phyloP scores from a whole-genome alignment of 2,797 vertebrate genomes.

The Eptatretus atami region DNA sequence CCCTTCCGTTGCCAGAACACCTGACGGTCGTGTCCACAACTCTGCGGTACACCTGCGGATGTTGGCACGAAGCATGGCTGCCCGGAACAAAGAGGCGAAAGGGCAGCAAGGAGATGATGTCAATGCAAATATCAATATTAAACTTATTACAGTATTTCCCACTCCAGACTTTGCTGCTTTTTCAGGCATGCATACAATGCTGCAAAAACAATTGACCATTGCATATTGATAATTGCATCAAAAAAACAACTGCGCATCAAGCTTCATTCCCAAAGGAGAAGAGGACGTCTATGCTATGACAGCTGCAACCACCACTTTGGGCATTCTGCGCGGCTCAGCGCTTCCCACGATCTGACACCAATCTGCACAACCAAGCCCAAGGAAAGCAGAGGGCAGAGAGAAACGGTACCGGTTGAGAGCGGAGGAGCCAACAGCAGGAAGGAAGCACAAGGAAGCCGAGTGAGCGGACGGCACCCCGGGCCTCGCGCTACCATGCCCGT shows the following conservation, averaged over 20 bases:
- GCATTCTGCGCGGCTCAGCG: neutral
- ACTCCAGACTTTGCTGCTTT: neutral
- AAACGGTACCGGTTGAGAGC: neutral
- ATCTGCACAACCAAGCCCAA: neutral
- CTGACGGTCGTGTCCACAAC: slow-evolving; percentile 52
- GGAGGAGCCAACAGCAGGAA: neutral
- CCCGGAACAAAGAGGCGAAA: neutral
- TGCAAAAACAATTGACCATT: neutral
- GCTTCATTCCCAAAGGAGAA: neutral
- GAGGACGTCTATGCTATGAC: neutral
- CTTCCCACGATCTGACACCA: neutral
- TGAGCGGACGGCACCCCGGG: slow-evolving; percentile 20
- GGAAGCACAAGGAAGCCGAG: neutral
- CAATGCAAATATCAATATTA: neutral
- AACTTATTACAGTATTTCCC: neutral
- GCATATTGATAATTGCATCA: neutral
- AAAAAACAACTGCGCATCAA: neutral
- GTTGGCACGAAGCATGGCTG: slow-evolving; percentile 61
- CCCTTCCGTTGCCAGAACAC: slow-evolving; percentile 15
- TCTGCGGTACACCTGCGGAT: slow-evolving; percentile 95
- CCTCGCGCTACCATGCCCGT: slow-evolving; percentile 97
- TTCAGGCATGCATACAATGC: neutral
- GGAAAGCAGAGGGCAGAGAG: neutral
- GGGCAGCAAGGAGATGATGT: neutral
- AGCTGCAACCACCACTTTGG: neutral